Percentiles rank a stretch among this genome's conserved stretches.
These are phyloP conservation scores for Hypena proboscidalis DNA, from an alignment of 2,888 invertebrate genomes.

Conservation along the genomic window DNA sequence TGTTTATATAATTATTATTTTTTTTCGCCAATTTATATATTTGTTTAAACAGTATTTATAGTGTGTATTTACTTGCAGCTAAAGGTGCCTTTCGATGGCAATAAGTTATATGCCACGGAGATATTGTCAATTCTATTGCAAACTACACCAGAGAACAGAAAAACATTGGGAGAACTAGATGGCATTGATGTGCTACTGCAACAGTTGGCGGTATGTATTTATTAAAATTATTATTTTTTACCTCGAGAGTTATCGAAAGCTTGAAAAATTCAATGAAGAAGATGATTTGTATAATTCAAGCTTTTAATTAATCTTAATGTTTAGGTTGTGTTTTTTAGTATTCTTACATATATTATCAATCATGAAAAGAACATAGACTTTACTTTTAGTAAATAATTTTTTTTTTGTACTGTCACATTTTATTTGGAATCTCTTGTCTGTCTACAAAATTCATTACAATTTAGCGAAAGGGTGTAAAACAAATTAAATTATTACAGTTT, in stretches of 20 bases:
- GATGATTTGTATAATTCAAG: too few relatives aligned
- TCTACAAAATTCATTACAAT: too few relatives aligned
- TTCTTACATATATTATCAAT: too few relatives aligned
- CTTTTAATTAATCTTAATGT: too few relatives aligned
- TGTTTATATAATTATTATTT: not conserved
- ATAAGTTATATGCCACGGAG: constrained; percentile 98
- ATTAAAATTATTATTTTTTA: too few relatives aligned
- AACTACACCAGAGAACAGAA: constrained; percentile 92
- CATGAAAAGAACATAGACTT: too few relatives aligned
- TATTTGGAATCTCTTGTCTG: too few relatives aligned
- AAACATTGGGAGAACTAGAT: constrained; percentile 95
- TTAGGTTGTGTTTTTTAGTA: too few relatives aligned
- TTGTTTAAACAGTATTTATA: not conserved
- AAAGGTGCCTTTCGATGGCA: constrained; percentile 96
- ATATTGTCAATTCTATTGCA: constrained; percentile 97
- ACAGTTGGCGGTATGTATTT: constrained; percentile 92
- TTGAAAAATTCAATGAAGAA: too few relatives aligned
- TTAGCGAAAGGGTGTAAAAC: too few relatives aligned
- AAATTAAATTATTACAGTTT: constrained; percentile 82
- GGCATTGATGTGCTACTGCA: constrained; percentile 98
- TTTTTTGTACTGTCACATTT: too few relatives aligned
- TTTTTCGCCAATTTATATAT: not conserved
- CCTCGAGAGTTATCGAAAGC: too few relatives aligned
- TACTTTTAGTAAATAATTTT: not conserved
- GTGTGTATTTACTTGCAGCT: constrained; percentile 61